These are phyloP conservation scores for Molothrus aeneus DNA, from an alignment of 2,797 vertebrate species.

Conservation along the genomic window DNA sequence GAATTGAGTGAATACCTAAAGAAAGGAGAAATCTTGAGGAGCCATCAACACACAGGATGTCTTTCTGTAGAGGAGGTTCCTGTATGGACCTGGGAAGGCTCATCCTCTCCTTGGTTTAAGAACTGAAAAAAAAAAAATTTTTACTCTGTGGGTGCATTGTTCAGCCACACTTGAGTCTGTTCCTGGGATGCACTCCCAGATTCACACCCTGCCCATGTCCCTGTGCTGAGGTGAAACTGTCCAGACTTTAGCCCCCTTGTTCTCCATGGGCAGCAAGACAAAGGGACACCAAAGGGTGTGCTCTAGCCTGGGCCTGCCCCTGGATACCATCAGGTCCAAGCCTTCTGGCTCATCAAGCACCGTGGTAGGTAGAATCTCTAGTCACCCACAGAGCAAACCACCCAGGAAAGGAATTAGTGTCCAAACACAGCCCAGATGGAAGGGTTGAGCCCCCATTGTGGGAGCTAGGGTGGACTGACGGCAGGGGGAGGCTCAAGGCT, in stretches of 20 bases:
- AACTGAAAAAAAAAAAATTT: too few species aligned
- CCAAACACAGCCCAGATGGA: background rate
- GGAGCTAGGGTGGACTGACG: background rate
- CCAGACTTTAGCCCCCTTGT: background rate
- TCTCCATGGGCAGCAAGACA: background rate
- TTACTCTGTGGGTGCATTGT: background rate
- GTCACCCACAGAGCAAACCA: background rate
- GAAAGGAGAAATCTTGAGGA: background rate
- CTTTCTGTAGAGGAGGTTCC: background rate
- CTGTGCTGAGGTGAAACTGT: background rate
- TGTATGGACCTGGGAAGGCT: background rate
- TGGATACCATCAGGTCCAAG: background rate
- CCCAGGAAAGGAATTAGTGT: background rate
- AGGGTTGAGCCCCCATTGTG: background rate
- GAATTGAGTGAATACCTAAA: background rate
- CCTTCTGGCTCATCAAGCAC: background rate
- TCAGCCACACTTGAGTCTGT: background rate
- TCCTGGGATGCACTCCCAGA: rapidly evolving
- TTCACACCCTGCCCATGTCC: background rate
- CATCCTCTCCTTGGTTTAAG: background rate
- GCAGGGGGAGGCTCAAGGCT: background rate
- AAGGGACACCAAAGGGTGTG: background rate
- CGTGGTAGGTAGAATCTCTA: background rate
- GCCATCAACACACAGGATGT: background rate
- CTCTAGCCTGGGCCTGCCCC: background rate